Evolutionary conservation across 2,797 vertebrate genomes (phyloP).

Genomic region (Rhinella marina): DNA sequence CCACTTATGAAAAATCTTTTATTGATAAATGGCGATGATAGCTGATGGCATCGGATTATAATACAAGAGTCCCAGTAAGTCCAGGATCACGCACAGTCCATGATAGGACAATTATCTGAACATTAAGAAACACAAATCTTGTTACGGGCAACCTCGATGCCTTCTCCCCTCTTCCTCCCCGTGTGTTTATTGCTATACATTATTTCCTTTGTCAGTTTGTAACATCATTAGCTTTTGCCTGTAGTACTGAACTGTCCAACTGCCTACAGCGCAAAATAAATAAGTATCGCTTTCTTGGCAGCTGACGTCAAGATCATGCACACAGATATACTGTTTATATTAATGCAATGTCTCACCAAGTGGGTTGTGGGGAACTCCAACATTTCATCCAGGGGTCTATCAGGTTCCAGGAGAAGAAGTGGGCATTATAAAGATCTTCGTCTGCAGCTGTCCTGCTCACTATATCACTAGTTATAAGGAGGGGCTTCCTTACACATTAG

Average conservation of each 20-base stretch:
- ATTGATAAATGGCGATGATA: conserved; percentile 21
- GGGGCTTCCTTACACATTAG: neutral
- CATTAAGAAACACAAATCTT: conserved; percentile 16
- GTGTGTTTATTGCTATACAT: neutral
- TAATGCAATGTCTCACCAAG: neutral
- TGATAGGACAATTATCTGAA: neutral
- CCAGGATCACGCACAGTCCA: neutral
- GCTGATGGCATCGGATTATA: neutral
- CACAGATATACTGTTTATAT: neutral
- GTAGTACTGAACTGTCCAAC: neutral
- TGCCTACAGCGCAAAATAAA: neutral
- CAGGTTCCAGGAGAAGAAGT: neutral
- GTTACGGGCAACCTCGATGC: neutral
- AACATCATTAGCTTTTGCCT: conserved; percentile 1
- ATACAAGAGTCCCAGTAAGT: neutral
- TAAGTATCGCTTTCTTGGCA: neutral
- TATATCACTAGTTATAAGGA: neutral
- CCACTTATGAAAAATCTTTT: neutral
- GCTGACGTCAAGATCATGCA: neutral
- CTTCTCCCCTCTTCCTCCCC: neutral
- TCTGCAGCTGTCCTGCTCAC: neutral
- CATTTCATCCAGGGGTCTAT: neutral
- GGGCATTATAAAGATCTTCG: neutral
- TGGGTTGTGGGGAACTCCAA: neutral
- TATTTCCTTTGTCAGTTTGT: neutral